Percentiles rank a stretch among this genome's conserved stretches.
These are phyloP conservation scores for Chloropsis cyanopogon DNA, from an alignment of 2,113 vertebrate species.

Conservation along the genomic window DNA sequence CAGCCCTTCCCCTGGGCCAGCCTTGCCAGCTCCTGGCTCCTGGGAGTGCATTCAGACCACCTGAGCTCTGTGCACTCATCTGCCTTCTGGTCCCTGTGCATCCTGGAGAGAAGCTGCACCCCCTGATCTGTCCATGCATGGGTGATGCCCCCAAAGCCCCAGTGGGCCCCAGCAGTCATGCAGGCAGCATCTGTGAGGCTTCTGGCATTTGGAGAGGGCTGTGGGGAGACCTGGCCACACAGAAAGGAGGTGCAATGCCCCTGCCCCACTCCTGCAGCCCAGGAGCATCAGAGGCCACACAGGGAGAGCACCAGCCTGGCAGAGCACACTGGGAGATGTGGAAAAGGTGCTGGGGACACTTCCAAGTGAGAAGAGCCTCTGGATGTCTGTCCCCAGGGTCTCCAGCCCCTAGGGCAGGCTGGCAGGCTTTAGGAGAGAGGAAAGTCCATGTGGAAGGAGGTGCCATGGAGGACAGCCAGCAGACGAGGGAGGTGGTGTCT, in stretches of 20 bases:
- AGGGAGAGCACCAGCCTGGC: not conserved
- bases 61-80: accelerated
- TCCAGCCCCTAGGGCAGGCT: not conserved
- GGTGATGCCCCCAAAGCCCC: not conserved
- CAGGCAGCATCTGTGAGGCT: not conserved
- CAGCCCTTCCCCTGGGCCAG: not conserved
- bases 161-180: accelerated
- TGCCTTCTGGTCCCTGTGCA: accelerated
- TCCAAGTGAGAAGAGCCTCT: not conserved
- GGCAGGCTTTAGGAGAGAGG: not conserved
- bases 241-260: not conserved
- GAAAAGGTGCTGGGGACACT: not conserved
- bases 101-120: not conserved
- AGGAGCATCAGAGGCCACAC: accelerated
- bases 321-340: accelerated
- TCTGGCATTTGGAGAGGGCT: accelerated
- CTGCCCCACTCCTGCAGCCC: not conserved
- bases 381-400: not conserved
- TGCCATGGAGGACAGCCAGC: not conserved
- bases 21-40: not conserved
- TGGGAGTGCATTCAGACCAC: not conserved
- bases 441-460: not conserved
- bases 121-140: accelerated
- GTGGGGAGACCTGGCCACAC: not conserved
- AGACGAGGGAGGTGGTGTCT: not conserved